A percentile compares a stretch with the other conserved stretches of the same genome.
phyloP scores from a whole-genome alignment of 2,888 invertebrate genomes.

The Dryomyza anilis region DNA sequence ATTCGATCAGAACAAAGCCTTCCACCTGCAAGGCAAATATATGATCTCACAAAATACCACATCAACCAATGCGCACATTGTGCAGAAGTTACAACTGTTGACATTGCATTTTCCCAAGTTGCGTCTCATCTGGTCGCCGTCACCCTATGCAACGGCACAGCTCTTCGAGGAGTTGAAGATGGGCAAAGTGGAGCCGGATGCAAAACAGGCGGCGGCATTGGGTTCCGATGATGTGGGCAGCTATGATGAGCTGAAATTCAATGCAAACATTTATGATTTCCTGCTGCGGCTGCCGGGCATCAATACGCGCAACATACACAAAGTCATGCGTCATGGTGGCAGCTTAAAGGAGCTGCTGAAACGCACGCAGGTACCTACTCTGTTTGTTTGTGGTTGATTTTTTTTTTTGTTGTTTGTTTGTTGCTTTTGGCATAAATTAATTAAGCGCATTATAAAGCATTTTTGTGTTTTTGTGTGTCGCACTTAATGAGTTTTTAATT shows the following conservation, averaged over 20 bases:
- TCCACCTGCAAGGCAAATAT: constrained; percentile 85
- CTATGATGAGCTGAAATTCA: constrained; percentile 72
- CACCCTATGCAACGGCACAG: constrained; percentile 94
- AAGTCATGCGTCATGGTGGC: constrained; percentile 75
- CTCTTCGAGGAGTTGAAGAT: constrained; percentile 93
- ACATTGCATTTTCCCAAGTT: constrained; percentile 94
- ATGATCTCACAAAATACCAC: constrained; percentile 75
- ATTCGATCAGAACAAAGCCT: constrained; percentile 92
- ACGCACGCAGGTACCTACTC: constrained; percentile 64
- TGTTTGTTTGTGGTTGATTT: background rate
- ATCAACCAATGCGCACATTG: constrained; percentile 74
- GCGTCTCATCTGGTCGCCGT: constrained; percentile 94
- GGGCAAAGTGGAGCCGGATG: constrained; percentile 81
- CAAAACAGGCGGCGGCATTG: constrained; percentile 72
- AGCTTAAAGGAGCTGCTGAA: constrained; percentile 70
- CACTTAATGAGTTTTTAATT: background rate
- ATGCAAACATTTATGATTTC: constrained; percentile 76
- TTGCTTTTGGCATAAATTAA: background rate
- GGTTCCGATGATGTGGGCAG: constrained; percentile 70
- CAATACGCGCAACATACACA: constrained; percentile 80
- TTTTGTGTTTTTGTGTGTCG: too few species aligned
- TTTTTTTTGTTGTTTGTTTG: background rate
- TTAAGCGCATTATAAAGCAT: background rate
- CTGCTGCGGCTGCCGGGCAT: constrained; percentile 88
- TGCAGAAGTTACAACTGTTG: constrained; percentile 87